phyloP scores from a whole-genome alignment of 2,113 vertebrate genomes.

The Oxyura jamaicensis region DNA sequence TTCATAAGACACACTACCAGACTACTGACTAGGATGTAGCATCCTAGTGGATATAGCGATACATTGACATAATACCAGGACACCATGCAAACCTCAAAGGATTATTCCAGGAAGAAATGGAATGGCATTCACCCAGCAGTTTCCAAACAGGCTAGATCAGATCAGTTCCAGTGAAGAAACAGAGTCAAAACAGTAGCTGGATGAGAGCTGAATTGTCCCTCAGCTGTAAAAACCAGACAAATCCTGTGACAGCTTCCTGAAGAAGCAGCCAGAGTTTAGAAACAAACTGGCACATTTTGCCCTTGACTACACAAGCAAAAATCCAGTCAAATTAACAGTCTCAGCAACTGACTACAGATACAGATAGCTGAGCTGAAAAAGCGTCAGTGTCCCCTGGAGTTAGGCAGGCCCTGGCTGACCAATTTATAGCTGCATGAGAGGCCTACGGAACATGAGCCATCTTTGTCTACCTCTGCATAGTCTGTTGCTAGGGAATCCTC shows the following conservation, averaged over 20 bases:
- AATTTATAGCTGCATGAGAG: not conserved
- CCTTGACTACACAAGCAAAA: not conserved
- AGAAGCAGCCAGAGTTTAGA: not conserved
- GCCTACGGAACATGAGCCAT: not conserved
- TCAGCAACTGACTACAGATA: not conserved
- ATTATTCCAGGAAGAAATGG: not conserved
- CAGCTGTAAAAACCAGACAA: not conserved
- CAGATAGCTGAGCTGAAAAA: not conserved
- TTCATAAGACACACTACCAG: not conserved
- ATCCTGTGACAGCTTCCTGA: not conserved
- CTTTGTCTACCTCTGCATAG: not conserved
- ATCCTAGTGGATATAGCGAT: not conserved
- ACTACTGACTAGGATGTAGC: not conserved
- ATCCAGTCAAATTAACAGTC: not conserved
- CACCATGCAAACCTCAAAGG: not conserved
- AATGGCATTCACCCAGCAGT: not conserved
- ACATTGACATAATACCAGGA: not conserved
- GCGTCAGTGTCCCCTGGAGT: not conserved
- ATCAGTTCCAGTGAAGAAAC: not conserved
- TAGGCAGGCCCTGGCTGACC: not conserved
- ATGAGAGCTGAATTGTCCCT: not conserved
- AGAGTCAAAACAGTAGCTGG: not conserved
- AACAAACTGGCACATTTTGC: not conserved
- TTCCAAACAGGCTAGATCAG: not conserved
- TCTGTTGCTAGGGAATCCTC: not conserved